A percentile compares a stretch with the other conserved stretches of the same genome.
phyloP scores from a whole-genome alignment of 2,113 vertebrate genomes.

The Leucopsar rothschildi region DNA sequence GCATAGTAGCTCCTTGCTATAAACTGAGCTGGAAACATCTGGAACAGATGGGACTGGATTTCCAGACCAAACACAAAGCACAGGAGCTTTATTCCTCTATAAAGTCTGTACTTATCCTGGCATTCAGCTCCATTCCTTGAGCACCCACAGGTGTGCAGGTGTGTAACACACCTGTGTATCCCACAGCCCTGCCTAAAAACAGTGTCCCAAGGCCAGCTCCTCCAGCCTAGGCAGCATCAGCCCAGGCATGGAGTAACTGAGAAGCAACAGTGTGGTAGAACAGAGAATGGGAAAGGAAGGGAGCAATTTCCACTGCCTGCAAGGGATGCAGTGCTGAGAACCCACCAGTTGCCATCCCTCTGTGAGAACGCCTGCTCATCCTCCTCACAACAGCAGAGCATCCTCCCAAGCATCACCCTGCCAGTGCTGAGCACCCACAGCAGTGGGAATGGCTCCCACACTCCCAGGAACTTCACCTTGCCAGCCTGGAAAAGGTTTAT shows the following conservation, averaged over 20 bases:
- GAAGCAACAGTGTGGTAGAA: background rate
- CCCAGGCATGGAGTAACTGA: rapidly evolving
- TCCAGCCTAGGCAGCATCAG: background rate
- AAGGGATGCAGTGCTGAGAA: background rate
- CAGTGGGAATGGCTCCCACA: rapidly evolving
- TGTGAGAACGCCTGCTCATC: rapidly evolving
- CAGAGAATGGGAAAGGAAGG: background rate
- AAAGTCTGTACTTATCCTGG: background rate
- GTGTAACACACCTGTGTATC: background rate
- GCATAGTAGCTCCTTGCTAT: conserved; percentile 31
- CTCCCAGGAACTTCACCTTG: background rate
- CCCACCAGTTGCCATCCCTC: background rate
- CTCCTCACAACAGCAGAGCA: rapidly evolving
- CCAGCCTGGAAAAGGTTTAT: background rate
- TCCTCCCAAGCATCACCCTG: background rate
- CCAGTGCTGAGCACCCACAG: background rate
- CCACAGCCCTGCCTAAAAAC: background rate
- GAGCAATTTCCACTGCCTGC: background rate
- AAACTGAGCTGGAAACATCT: conserved; percentile 51
- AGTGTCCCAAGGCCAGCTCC: rapidly evolving
- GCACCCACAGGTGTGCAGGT: rapidly evolving
- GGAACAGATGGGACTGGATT: conserved; percentile 9
- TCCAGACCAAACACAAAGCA: background rate
- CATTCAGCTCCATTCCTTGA: background rate
- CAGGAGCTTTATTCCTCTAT: background rate